These are phyloP conservation scores for Heteromormyrus szaboi DNA, from an alignment of 2,797 vertebrate species.

Conservation along the genomic window DNA sequence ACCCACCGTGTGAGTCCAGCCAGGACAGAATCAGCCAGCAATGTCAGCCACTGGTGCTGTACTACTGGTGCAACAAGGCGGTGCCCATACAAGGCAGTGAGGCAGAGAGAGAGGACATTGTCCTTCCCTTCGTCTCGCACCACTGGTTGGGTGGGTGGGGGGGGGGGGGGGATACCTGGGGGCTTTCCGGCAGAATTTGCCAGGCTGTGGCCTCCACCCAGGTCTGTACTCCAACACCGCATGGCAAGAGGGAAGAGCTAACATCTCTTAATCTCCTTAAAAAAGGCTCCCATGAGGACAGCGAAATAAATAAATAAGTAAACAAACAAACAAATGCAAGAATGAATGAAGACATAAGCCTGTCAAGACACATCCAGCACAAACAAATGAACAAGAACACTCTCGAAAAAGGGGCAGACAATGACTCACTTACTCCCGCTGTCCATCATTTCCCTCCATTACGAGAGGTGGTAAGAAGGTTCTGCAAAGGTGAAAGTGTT, in stretches of 20 bases:
- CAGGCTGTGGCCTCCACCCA: neutral
- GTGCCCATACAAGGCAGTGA: neutral
- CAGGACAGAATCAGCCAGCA: neutral
- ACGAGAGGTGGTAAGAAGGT: neutral
- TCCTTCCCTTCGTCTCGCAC: neutral
- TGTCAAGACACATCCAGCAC: constrained; percentile 8
- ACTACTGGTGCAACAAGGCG: neutral
- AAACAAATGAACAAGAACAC: neutral
- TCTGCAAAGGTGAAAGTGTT: neutral
- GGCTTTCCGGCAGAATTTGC: neutral
- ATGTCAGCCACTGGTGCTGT: neutral
- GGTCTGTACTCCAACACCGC: neutral
- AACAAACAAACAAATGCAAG: neutral
- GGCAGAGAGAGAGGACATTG: neutral
- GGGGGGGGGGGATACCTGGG: neutral
- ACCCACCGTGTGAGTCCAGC: neutral
- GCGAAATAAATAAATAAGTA: neutral
- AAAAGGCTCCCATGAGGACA: neutral
- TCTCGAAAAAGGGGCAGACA: neutral
- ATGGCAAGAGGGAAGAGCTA: neutral
- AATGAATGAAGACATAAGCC: neutral
- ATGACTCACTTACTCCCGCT: neutral
- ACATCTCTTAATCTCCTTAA: neutral
- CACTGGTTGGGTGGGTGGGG: neutral
- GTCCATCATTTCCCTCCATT: neutral